Percentiles rank a stretch among this genome's conserved stretches.
Conservation (phyloP, 2,797 vertebrate species). For the Avahi laniger region DNA sequence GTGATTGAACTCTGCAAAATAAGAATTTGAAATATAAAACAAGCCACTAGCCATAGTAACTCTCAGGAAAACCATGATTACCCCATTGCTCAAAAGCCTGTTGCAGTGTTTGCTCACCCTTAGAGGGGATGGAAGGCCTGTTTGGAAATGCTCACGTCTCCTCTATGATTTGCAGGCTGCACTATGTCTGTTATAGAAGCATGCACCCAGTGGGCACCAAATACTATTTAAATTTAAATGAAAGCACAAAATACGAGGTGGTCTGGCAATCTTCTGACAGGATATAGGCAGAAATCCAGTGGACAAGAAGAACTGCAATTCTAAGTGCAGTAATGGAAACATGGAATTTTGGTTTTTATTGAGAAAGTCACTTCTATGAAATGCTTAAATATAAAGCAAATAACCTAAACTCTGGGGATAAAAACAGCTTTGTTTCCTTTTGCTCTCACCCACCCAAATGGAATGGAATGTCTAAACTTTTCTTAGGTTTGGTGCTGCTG, state of each 20-base stretch:
- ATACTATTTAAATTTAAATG: conserved; percentile 18
- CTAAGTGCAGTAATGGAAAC: neutral
- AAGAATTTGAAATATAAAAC: conserved; percentile 5
- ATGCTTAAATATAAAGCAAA: neutral
- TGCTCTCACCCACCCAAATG: neutral
- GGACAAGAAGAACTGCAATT: neutral
- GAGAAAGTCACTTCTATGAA: neutral
- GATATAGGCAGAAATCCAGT: neutral
- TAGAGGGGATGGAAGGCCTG: neutral
- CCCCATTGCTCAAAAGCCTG: neutral
- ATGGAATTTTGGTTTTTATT: neutral
- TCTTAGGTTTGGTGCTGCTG: neutral
- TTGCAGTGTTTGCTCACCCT: neutral
- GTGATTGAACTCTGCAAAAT: conserved; percentile 30
- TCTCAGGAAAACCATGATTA: conserved; percentile 69
- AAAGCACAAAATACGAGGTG: neutral
- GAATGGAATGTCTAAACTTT: neutral
- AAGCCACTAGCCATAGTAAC: conserved; percentile 47
- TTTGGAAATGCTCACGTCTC: neutral
- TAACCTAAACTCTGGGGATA: neutral
- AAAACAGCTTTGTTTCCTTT: neutral
- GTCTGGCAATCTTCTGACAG: neutral
- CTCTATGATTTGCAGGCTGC: conserved; percentile 51
- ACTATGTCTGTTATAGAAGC: conserved; percentile 31
- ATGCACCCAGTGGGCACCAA: neutral